A percentile compares a stretch with the other conserved stretches of the same genome.
Conservation (phyloP, 2,113 vertebrate genomes). For the Daubentonia madagascariensis region DNA sequence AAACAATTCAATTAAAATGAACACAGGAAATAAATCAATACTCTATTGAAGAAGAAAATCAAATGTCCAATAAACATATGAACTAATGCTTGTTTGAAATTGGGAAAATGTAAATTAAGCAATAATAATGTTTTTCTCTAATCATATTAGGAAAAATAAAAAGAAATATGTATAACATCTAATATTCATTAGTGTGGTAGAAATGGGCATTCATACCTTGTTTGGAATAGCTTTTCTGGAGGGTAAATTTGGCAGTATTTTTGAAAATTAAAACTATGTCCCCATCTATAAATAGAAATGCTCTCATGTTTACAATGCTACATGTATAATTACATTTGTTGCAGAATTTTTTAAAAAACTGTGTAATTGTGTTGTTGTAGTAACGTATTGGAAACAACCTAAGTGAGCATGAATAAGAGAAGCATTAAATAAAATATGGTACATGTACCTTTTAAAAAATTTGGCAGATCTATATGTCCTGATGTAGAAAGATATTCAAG, state of each 20-base stretch:
- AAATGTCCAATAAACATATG: not conserved
- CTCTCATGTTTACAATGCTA: not conserved
- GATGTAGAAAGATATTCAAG: not conserved
- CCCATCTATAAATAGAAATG: conserved; percentile 11
- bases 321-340: not conserved
- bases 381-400: not conserved
- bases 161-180: not conserved
- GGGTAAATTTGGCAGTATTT: not conserved
- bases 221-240: not conserved
- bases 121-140: not conserved
- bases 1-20: not conserved
- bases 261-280: conserved; percentile 13
- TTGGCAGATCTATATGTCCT: not conserved
- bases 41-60: conserved; percentile 19
- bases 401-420: not conserved
- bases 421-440: not conserved
- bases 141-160: not conserved
- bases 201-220: not conserved
- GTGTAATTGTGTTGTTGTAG: not conserved
- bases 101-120: conserved; percentile 13
- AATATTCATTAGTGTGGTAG: not conserved
- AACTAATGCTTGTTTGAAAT: conserved; percentile 2
- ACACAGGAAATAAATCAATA: conserved; percentile 3
- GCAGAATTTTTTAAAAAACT: not conserved
- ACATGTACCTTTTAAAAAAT: not conserved